A percentile compares a stretch with the other conserved stretches of the same genome.
Conservation (phyloP, 2,888 invertebrate genomes). For the Hirtodrosophila cameraria region DNA sequence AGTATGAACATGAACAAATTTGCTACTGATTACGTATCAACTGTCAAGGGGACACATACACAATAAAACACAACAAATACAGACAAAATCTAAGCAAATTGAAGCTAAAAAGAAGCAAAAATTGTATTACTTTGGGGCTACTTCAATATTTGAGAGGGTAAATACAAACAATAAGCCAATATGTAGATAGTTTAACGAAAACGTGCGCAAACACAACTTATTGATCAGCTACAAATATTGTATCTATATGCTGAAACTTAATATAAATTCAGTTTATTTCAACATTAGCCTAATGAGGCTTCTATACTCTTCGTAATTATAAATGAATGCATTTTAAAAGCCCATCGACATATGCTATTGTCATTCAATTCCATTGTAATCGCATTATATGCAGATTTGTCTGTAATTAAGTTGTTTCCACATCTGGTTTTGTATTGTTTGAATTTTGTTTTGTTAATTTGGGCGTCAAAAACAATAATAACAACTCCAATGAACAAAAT, state of each 20-base stretch:
- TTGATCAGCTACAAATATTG: background rate
- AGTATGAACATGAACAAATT: slow-evolving; percentile 59
- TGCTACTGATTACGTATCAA: slow-evolving; percentile 71
- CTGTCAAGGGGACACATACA: slow-evolving; percentile 48
- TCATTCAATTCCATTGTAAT: slow-evolving; percentile 6
- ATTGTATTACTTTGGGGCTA: slow-evolving; percentile 36
- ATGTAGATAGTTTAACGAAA: slow-evolving; percentile 45
- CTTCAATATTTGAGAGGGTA: slow-evolving; percentile 27
- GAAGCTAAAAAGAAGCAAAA: slow-evolving; percentile 19
- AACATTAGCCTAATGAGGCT: no score
- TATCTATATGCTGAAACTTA: background rate
- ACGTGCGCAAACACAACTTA: slow-evolving; percentile 59
- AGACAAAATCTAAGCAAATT: slow-evolving; percentile 47
- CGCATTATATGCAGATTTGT: slow-evolving; percentile 6
- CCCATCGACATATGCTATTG: background rate
- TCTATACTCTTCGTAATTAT: no score
- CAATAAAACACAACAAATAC: slow-evolving; percentile 1
- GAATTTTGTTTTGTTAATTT: slow-evolving; percentile 9
- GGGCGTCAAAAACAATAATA: background rate
- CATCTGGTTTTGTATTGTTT: background rate
- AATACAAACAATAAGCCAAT: slow-evolving; percentile 54
- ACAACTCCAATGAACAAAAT: background rate
- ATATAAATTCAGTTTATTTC: background rate
- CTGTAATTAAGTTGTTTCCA: slow-evolving; percentile 8
- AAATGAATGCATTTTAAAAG: slow-evolving; percentile 4